These are phyloP conservation scores for Catostylus mosaicus DNA, from an alignment of 30 jellyfish, hydroid and myxozoan genomes.

Conservation along the genomic window DNA sequence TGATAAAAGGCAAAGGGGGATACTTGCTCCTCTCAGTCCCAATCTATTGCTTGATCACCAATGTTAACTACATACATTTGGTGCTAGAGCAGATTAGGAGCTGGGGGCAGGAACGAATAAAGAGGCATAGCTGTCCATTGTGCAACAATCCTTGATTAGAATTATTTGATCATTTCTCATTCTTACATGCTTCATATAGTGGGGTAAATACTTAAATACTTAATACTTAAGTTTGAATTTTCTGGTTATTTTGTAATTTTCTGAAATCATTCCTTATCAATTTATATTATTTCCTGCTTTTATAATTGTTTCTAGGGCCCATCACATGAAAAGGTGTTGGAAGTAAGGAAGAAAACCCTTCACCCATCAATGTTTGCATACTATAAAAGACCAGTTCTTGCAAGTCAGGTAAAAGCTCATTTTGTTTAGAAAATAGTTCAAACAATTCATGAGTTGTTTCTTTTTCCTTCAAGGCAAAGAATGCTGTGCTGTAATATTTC, in stretches of 20 bases:
- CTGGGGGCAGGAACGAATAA: too few relatives aligned
- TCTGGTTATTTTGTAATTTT: not conserved
- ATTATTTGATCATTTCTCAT: too few relatives aligned
- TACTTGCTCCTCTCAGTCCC: too few relatives aligned
- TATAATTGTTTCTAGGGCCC: slow-evolving; percentile 63
- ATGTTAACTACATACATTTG: too few relatives aligned
- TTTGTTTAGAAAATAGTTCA: not conserved
- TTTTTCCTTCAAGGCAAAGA: not conserved
- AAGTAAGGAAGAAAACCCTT: slow-evolving; percentile 62
- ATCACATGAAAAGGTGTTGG: slow-evolving; percentile 68
- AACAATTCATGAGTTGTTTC: not conserved
- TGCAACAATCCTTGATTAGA: not conserved
- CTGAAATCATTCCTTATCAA: too few relatives aligned
- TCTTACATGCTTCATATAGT: too few relatives aligned
- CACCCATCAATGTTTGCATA: slow-evolving; percentile 82
- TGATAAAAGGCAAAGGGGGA: too few relatives aligned
- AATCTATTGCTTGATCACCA: too few relatives aligned
- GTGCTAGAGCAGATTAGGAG: too few relatives aligned
- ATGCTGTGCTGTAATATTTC: not conserved
- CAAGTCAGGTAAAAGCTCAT: slow-evolving; percentile 68
- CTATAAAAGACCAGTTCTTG: slow-evolving; percentile 83
- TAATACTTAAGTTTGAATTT: not conserved
- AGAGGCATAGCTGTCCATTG: too few relatives aligned
- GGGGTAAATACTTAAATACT: not conserved
- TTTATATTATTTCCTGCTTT: too few relatives aligned